Percentiles rank a stretch among this genome's conserved stretches.
phyloP scores from a whole-genome alignment of 2,888 invertebrate genomes.

The Onchidella celtica region DNA sequence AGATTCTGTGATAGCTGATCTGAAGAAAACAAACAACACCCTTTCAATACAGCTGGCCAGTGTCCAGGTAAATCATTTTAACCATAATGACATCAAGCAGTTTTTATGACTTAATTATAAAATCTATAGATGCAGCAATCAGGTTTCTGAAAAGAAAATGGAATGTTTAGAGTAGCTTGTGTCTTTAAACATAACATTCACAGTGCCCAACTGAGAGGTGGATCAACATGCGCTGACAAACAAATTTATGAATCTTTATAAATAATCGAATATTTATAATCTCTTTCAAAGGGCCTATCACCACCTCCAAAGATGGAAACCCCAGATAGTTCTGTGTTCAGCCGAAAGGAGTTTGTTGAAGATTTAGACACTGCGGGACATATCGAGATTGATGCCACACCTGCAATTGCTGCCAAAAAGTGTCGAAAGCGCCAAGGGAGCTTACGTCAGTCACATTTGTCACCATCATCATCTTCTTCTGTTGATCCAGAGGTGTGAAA shows the following conservation, averaged over 20 bases:
- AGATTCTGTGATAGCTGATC: slow-evolving; percentile 55
- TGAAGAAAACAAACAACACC: slow-evolving; percentile 55
- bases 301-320: slow-evolving; percentile 55
- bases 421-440: slow-evolving; percentile 16
- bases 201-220: background rate
- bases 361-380: slow-evolving; percentile 62
- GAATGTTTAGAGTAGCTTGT: no score
- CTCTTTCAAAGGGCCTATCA: slow-evolving; percentile 56
- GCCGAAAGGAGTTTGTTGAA: slow-evolving; percentile 58
- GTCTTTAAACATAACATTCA: background rate
- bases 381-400: slow-evolving; percentile 70
- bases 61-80: slow-evolving; percentile 51
- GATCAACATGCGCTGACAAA: background rate
- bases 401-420: slow-evolving; percentile 67
- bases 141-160: no score
- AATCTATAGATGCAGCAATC: no score
- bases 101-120: no score
- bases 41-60: slow-evolving; percentile 56
- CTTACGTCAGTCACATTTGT: background rate
- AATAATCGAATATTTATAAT: no score
- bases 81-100: no score
- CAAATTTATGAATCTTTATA: no score
- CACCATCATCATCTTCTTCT: slow-evolving; percentile 5
- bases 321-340: slow-evolving; percentile 38
- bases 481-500: slow-evolving; percentile 38